Percentiles rank a stretch among this genome's conserved stretches.
These are phyloP conservation scores for Semibalanus balanoides DNA, from an alignment of 1,140 invertebrate genomes.

Conservation along the genomic window DNA sequence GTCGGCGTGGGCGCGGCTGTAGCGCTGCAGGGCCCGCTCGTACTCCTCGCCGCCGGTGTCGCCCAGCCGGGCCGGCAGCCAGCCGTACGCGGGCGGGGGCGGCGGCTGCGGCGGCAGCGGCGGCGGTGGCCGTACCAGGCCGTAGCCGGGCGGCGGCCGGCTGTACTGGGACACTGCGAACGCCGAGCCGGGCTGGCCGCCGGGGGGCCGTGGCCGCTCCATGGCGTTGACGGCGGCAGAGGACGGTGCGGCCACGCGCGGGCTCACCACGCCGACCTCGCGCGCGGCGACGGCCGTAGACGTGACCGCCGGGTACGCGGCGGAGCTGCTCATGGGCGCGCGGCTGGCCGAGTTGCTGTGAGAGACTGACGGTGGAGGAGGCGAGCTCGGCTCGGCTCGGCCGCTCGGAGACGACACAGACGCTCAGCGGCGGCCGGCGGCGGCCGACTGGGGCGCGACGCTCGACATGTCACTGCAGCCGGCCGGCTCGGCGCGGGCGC, in stretches of 20 bases:
- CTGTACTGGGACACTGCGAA: not conserved
- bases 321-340: not conserved
- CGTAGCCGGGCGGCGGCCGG: not conserved
- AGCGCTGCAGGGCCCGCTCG: not conserved
- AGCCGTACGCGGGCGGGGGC: not conserved
- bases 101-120: no score
- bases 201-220: not conserved
- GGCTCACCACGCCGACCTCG: not conserved
- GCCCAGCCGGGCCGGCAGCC: not conserved
- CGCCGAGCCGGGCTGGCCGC: not conserved
- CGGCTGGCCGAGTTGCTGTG: no score
- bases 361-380: not conserved
- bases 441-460: not conserved
- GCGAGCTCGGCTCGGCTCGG: no score
- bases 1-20: not conserved
- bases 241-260: not conserved
- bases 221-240: not conserved
- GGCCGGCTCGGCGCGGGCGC: no score
- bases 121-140: no score
- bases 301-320: not conserved
- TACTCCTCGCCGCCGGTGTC: not conserved
- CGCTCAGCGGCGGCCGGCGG: not conserved
- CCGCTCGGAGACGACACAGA: no score
- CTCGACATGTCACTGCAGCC: not conserved
- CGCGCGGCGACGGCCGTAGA: no score